A percentile compares a stretch with the other conserved stretches of the same genome.
Conservation (phyloP, 2,797 vertebrate genomes). For the Mormyrops boulengeri region DNA sequence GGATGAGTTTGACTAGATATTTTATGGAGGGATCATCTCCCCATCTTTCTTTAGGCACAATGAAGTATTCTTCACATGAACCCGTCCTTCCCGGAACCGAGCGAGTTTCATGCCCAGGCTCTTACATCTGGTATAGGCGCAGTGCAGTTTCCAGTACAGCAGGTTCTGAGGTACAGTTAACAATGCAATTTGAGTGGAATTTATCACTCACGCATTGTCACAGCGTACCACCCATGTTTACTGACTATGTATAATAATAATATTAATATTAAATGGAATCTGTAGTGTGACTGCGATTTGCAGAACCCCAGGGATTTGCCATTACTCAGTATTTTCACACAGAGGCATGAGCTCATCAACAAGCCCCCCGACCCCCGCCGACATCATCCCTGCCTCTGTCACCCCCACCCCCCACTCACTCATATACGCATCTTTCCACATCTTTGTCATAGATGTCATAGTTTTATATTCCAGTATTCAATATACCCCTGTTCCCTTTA, state of each 20-base stretch:
- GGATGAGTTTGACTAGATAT: background rate
- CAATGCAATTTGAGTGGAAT: background rate
- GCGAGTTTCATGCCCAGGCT: background rate
- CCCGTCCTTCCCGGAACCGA: background rate
- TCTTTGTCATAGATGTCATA: background rate
- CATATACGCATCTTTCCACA: background rate
- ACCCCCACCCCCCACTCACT: background rate
- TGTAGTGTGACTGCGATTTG: background rate
- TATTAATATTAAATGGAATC: background rate
- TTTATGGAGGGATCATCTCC: background rate
- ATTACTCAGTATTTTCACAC: background rate
- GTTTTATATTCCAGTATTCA: background rate
- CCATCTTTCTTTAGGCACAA: background rate
- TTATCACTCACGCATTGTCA: background rate
- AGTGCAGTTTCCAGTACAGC: background rate
- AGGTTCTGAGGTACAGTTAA: background rate
- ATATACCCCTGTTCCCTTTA: background rate
- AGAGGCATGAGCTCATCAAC: background rate
- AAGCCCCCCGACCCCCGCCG: background rate
- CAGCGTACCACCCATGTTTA: background rate
- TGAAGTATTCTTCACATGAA: background rate
- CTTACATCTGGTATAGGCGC: background rate
- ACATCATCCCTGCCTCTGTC: background rate
- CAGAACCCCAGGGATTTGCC: background rate
- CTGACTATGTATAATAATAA: background rate